These are phyloP conservation scores for Turritopsis rubra DNA, from an alignment of 30 jellyfish, hydroid and myxozoan genomes.

Conservation along the genomic window DNA sequence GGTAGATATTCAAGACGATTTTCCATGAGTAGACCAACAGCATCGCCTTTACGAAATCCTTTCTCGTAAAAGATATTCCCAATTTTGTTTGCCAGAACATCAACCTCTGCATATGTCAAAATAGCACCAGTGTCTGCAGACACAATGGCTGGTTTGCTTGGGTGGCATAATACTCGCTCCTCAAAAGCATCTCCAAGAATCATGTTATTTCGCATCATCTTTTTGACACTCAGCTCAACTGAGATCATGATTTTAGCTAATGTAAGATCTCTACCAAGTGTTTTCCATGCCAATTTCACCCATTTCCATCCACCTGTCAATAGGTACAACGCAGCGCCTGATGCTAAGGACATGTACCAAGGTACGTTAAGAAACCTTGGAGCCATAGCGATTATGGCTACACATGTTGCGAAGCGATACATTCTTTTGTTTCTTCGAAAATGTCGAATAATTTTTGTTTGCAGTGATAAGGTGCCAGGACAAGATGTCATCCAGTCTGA, in stretches of 20 bases:
- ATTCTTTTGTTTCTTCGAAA: conserved; percentile 21
- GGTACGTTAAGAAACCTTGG: conserved; percentile 1
- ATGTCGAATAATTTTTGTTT: conserved; percentile 16
- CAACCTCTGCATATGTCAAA: conserved; percentile 61
- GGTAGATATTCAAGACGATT: conserved; percentile 53
- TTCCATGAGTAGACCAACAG: conserved; percentile 78
- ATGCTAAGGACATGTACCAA: conserved; percentile 29
- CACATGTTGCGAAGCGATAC: conserved; percentile 17
- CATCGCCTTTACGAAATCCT: conserved; percentile 82
- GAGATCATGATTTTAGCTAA: conserved; percentile 12
- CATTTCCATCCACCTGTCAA: conserved; percentile 42
- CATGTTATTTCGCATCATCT: conserved; percentile 29
- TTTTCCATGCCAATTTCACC: conserved; percentile 26
- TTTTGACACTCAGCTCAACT: conserved; percentile 21
- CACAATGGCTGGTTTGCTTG: conserved; percentile 57
- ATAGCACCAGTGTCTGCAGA: conserved; percentile 66
- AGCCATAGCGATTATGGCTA: conserved; percentile 6
- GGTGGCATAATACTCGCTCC: conserved; percentile 40
- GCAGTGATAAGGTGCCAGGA: conserved; percentile 11
- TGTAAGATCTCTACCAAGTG: conserved; percentile 38
- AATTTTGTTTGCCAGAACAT: conserved; percentile 42
- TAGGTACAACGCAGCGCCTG: conserved; percentile 30
- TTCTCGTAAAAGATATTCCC: conserved; percentile 67
- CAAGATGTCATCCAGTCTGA: conserved; percentile 22
- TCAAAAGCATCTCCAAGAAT: conserved; percentile 46